These are phyloP conservation scores for Malurus alboscapulatus DNA, from an alignment of 2,113 vertebrate genomes.

Conservation along the genomic window DNA sequence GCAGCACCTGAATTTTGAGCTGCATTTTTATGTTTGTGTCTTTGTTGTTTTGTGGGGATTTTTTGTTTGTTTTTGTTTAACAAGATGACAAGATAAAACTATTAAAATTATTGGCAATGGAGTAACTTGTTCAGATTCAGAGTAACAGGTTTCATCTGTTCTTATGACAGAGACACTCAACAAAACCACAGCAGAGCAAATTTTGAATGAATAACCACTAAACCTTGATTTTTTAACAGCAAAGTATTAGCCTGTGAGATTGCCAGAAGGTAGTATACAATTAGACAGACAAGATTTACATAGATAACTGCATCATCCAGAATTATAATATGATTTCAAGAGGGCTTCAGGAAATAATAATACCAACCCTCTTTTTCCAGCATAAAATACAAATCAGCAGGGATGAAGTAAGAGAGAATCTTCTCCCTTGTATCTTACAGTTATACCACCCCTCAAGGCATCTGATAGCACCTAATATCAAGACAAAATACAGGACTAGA, in stretches of 20 bases:
- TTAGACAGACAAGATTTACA: not conserved
- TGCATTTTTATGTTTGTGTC: not conserved
- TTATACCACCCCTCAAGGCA: not conserved
- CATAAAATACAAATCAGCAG: not conserved
- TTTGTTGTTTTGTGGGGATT: not conserved
- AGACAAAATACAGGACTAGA: constrained; percentile 33
- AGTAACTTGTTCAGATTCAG: not conserved
- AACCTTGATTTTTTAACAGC: not conserved
- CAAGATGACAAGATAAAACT: not conserved
- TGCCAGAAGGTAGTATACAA: not conserved
- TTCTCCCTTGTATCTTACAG: not conserved
- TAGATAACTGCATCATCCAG: not conserved
- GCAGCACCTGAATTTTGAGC: constrained; percentile 21
- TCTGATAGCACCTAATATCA: not conserved
- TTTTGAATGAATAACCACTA: not conserved
- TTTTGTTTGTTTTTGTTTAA: not conserved
- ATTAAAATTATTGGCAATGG: not conserved
- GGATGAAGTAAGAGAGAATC: not conserved
- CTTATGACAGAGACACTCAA: not conserved
- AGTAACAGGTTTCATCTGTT: not conserved
- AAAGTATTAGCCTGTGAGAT: not conserved
- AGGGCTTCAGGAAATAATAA: not conserved
- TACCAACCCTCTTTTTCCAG: not conserved
- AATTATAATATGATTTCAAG: not conserved
- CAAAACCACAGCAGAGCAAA: not conserved